phyloP scores from a whole-genome alignment of 1,140 invertebrate species.

The Scaptomyza graminum region DNA sequence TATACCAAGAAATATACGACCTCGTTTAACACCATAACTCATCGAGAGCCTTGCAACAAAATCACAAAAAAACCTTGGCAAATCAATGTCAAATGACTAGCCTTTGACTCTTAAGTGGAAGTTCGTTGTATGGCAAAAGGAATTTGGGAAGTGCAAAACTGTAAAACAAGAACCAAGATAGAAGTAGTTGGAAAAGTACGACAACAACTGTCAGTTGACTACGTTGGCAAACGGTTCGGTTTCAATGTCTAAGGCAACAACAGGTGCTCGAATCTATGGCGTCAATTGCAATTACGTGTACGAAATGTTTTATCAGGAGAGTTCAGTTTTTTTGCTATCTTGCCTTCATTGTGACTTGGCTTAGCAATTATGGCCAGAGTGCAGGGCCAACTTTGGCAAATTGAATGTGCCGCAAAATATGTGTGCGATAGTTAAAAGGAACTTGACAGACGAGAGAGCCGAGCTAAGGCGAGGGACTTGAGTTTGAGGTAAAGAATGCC shows the following conservation, averaged over 20 bases:
- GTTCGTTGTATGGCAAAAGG: background rate
- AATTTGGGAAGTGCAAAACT: background rate
- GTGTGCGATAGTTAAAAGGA: background rate
- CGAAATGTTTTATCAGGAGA: conserved; percentile 63
- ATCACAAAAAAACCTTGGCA: no score
- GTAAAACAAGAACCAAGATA: background rate
- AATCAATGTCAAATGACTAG: background rate
- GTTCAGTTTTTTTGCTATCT: background rate
- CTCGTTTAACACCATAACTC: no score
- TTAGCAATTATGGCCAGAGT: conserved; percentile 33
- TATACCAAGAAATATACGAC: no score
- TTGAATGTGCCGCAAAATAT: conserved; percentile 69
- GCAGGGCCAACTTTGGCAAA: conserved; percentile 37
- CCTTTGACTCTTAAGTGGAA: background rate
- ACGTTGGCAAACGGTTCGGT: background rate
- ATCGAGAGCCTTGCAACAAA: no score
- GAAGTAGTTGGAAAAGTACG: background rate
- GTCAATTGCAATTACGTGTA: conserved; percentile 77
- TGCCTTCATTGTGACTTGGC: background rate
- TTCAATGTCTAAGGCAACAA: conserved; percentile 34
- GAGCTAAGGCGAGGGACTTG: background rate
- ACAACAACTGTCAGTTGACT: conserved; percentile 8
- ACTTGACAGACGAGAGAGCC: conserved; percentile 13
- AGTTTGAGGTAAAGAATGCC: background rate
- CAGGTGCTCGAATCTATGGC: conserved; percentile 76